Evolutionary conservation across 1,140 invertebrate species (phyloP), one percentile per base, ranked within the genome.

Genomic region (Diprion similis): DNA sequence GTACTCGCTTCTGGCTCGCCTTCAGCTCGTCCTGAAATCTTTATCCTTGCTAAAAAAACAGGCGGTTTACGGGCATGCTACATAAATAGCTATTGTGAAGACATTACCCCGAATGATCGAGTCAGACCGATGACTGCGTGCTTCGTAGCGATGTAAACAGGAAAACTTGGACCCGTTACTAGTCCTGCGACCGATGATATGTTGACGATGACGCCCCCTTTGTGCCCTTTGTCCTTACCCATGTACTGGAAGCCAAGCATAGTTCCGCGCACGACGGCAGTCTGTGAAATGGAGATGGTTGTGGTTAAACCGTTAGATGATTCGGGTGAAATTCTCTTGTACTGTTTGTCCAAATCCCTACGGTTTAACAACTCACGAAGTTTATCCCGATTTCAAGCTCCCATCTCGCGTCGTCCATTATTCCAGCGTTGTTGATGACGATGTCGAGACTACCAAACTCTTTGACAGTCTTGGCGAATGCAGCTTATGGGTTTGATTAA

Each of bases 121-220:
- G 82, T 86, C 48, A 83, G 83, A 10, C 83, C 86, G 48, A 86
- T 75, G 11, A 91, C 87, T 11, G 90, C 92, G 76, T 90, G 89
- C 78, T 94, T 94, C 1, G 91, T 92, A 0, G 90, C 91, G 18
- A 87, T 83, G 79, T 94, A 93, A 7, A 91, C 83, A 92, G 92
- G 64, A 89, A 76, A 74, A 89, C 89, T 45, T 78, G 80, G 71
- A 86, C 87, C 71, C 88, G 89, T 72, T 89, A 37, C 86, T 7
- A 90, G 86, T 73, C 85, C 84, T 64, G 91, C 82, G 70, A 91
- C 88, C 1, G 91, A 92, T 13, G 89, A 88, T 71, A 91, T 83
- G 76, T 92, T 93, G 3, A 91, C 86, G 11, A 93, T 88, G 3
- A 89, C 87, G 10, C 90, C 91, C 17, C 91, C 91, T 72, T 85